Evolutionary conservation across 1,140 invertebrate species (phyloP), one percentile per base, ranked within the genome.

Genomic region (Drosophila arizonae): DNA sequence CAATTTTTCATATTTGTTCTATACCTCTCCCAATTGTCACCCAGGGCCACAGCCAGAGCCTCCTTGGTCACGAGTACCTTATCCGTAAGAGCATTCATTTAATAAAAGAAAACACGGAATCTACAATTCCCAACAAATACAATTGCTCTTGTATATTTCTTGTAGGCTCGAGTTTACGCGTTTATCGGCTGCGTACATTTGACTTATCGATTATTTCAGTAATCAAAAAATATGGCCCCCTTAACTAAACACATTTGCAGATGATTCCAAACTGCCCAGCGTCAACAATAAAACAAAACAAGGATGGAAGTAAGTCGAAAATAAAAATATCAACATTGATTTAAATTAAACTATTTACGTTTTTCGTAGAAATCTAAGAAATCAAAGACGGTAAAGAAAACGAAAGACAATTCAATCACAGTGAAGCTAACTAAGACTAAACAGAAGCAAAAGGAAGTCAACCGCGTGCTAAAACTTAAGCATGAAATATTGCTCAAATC

Each of bases 1-100:
- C 95, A 95, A 21, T 94, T 92, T 66, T 95, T 95, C 94, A 95
- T 94, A 66, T 95, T 94, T 58, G 93, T 92, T 71, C 95, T 94
- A 79, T 95, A 95, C 63, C 93, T 94, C 71, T 94, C 94, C 1
- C 93, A 93, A 89, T 95, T 95, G 51, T 95, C 95, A 9, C 94
- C 94, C 13, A 95, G 90, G 1, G 93, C 94, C 58, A 93, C 92
- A 9, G 94, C 93, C 24, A 95, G 92, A 50, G 93, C 94, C 76
- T 94, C 94, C 68, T 95, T 93, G 13, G 94, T 93, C 61, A 91
- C 58, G 8, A 90, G 26, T 6, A 92, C 82, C 50, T 80, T 76
- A 43, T 91, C 91, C 4, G 75, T 91, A 28, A 88, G 57, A 3
- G 77, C 43, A 62, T 50, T 71, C 90, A 91, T 91, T 76, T 58